A percentile compares a stretch with the other conserved stretches of the same genome.
Evolutionary conservation across 2,113 vertebrate species (phyloP).

Genomic region (Lophotis ruficrista): DNA sequence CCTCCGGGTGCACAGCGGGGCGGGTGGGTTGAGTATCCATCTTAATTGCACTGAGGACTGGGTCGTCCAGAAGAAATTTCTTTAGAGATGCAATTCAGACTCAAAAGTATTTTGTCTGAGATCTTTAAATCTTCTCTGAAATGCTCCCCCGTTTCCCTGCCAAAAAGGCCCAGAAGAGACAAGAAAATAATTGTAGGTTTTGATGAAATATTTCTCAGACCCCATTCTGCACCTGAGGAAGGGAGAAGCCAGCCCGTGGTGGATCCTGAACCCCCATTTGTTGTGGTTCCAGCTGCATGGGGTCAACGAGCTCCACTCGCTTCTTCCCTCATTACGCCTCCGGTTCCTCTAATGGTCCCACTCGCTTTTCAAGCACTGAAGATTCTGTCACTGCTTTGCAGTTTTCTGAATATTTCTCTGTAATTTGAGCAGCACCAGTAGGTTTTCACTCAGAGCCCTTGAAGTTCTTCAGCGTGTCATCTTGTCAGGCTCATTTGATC

Average conservation of each 20-base stretch:
- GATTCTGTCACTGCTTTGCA: not conserved
- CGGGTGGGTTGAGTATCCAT: not conserved
- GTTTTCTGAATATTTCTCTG: slow-evolving; percentile 40
- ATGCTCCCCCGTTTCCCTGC: not conserved
- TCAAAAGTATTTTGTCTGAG: not conserved
- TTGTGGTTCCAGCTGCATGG: not conserved
- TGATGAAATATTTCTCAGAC: not conserved
- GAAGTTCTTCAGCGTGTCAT: not conserved
- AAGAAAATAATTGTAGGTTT: slow-evolving; percentile 5
- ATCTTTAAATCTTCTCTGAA: slow-evolving; percentile 37
- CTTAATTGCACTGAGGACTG: not conserved
- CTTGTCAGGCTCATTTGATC: slow-evolving; percentile 34
- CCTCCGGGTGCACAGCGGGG: fast-evolving
- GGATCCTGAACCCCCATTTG: not conserved
- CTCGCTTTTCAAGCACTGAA: slow-evolving; percentile 18
- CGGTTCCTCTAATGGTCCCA: slow-evolving; percentile 33
- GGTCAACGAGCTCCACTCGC: not conserved
- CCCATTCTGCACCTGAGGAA: too few species aligned
- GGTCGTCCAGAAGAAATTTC: not conserved
- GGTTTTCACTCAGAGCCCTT: slow-evolving; percentile 1
- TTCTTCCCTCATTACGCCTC: slow-evolving; percentile 43
- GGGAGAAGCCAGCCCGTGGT: not conserved
- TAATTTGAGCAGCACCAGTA: slow-evolving; percentile 39
- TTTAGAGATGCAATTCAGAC: slow-evolving; percentile 34
- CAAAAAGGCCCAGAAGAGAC: not conserved